A percentile compares a stretch with the other conserved stretches of the same genome.
phyloP scores from a whole-genome alignment of 2,113 vertebrate species.

The Dasyornis broadbenti region DNA sequence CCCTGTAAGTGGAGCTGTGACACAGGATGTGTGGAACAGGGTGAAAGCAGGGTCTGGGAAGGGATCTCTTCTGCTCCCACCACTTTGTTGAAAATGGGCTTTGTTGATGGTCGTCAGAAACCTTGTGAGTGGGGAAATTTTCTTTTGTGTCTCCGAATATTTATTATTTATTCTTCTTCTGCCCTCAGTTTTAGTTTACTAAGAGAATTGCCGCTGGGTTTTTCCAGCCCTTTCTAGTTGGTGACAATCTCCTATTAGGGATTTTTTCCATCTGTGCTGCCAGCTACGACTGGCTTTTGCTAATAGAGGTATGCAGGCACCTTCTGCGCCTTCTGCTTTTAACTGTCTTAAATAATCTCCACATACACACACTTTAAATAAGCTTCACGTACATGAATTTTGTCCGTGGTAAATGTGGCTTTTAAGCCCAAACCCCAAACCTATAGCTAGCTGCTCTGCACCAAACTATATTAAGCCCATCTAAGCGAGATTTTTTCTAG shows the following conservation, averaged over 20 bases:
- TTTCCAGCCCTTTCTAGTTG: neutral
- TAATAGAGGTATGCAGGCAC: neutral
- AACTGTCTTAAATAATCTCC: neutral
- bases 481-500: neutral
- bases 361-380: neutral
- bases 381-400: neutral
- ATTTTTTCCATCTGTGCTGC: neutral
- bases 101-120: neutral
- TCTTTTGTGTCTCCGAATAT: neutral
- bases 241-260: neutral
- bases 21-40: rapidly evolving
- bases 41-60: neutral
- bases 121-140: neutral
- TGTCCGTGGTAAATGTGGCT: neutral
- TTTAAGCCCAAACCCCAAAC: neutral
- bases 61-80: neutral
- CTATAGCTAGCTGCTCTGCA: neutral
- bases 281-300: neutral
- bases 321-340: neutral
- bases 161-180: neutral
- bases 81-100: neutral
- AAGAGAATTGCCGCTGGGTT: neutral
- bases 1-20: neutral
- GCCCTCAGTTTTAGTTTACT: neutral
- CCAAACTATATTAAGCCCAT: neutral